Conservation (phyloP, 2,113 vertebrate species). For the Naja naja region DNA sequence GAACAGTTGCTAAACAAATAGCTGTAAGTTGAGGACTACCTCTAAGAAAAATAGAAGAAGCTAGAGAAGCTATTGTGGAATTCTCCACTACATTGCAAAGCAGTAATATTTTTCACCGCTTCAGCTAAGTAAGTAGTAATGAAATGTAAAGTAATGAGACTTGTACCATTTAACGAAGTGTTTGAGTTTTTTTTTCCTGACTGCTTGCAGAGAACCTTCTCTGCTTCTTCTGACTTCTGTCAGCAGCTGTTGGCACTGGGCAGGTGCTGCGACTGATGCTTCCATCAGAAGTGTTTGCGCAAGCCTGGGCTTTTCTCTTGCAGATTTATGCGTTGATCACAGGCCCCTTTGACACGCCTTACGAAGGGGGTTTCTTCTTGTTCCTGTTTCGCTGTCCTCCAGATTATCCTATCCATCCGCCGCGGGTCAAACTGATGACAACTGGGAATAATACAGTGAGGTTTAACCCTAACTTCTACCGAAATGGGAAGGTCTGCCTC, state of each 20-base stretch:
- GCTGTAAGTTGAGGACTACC: not conserved
- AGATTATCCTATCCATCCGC: slow-evolving; percentile 98
- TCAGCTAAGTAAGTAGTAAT: not conserved
- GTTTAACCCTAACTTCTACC: slow-evolving; percentile 99
- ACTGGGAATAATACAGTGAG: slow-evolving; percentile 97
- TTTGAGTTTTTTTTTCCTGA: not conserved
- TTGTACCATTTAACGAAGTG: not conserved
- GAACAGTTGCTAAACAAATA: not conserved
- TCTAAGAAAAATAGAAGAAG: not conserved
- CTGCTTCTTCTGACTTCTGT: not conserved
- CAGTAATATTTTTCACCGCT: not conserved
- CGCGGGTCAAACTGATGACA: slow-evolving; percentile 96
- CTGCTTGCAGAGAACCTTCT: not conserved
- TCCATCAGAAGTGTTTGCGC: slow-evolving; percentile 59
- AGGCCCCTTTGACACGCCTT: slow-evolving; percentile 97
- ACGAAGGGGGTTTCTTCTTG: slow-evolving; percentile 98
- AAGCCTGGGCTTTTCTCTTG: slow-evolving; percentile 72
- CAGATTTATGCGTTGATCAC: slow-evolving; percentile 99
- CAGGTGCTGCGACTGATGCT: slow-evolving; percentile 35
- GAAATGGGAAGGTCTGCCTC: slow-evolving; percentile 98
- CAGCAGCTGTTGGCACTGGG: not conserved
- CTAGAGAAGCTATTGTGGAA: not conserved
- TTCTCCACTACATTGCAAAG: not conserved
- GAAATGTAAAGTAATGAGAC: too few relatives aligned
- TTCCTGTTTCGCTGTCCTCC: slow-evolving; percentile 99